phyloP scores from a whole-genome alignment of 2,888 invertebrate species.

The Odontocolon sp. region DNA sequence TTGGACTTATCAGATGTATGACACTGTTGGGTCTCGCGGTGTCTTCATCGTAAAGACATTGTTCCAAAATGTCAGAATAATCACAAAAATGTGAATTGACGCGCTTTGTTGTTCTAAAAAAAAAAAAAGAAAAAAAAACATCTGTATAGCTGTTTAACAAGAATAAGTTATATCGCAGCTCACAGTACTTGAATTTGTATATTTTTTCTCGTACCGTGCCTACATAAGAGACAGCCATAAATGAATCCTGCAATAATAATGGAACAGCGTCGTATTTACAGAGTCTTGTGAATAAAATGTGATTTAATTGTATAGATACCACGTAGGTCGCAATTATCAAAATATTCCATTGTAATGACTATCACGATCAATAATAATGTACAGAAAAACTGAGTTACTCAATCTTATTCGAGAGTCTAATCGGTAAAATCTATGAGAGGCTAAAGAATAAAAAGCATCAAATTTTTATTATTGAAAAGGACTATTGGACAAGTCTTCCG shows the following conservation, averaged over 20 bases:
- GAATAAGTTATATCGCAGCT: conserved; percentile 16
- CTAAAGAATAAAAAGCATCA: conserved; percentile 5
- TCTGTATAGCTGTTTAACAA: conserved; percentile 13
- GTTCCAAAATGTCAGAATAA: too few species aligned
- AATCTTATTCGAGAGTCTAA: background rate
- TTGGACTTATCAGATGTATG: conserved; percentile 26
- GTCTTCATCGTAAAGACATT: background rate
- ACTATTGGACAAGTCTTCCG: background rate
- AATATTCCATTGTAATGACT: conserved; percentile 49
- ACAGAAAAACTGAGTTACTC: conserved; percentile 12
- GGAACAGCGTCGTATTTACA: conserved; percentile 27
- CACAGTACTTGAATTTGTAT: conserved; percentile 44
- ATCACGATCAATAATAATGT: conserved; percentile 32
- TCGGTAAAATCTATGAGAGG: background rate
- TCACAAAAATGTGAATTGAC: too few species aligned
- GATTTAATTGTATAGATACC: conserved; percentile 52
- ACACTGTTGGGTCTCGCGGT: background rate
- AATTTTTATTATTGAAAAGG: background rate
- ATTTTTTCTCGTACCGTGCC: conserved; percentile 52
- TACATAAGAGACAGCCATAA: conserved; percentile 39
- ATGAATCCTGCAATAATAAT: conserved; percentile 46
- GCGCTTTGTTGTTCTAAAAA: conserved; percentile 34
- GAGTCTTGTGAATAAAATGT: conserved; percentile 54
- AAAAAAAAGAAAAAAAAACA: conserved; percentile 26
- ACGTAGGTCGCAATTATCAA: conserved; percentile 37